Conservation (phyloP, 2,888 invertebrate species). For the Drosophila acutilabella region DNA sequence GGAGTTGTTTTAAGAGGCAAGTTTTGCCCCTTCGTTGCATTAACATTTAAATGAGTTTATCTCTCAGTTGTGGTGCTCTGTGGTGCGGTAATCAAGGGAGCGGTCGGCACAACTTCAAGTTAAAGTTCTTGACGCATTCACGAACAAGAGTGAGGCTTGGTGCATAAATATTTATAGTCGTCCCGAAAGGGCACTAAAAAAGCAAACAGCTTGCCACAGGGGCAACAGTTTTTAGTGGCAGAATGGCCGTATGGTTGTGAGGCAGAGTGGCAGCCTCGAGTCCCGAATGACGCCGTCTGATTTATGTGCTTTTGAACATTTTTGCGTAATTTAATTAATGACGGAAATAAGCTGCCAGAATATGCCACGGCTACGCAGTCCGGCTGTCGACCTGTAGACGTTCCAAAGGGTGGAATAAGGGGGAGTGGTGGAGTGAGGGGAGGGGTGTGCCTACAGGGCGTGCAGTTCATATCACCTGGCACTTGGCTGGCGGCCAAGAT, state of each 20-base stretch:
- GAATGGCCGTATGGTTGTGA: not conserved
- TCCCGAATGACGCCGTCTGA: slow-evolving; percentile 73
- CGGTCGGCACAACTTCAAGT: slow-evolving; percentile 8
- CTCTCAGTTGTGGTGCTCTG: slow-evolving; percentile 37
- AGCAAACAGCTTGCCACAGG: slow-evolving; percentile 40
- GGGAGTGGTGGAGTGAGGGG: not conserved
- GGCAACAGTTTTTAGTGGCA: slow-evolving; percentile 45
- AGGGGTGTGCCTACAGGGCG: slow-evolving; percentile 28
- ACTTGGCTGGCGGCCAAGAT: slow-evolving; percentile 63
- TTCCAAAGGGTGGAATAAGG: not conserved
- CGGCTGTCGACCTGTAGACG: slow-evolving; percentile 27
- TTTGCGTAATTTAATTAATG: slow-evolving; percentile 81
- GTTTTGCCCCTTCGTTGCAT: slow-evolving; percentile 63
- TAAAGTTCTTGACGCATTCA: slow-evolving; percentile 22
- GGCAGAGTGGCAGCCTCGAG: slow-evolving; percentile 11
- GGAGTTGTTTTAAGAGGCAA: slow-evolving; percentile 37
- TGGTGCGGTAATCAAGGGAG: slow-evolving; percentile 14
- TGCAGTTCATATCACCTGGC: slow-evolving; percentile 68
- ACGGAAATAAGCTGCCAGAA: slow-evolving; percentile 72
- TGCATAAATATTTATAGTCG: slow-evolving; percentile 72
- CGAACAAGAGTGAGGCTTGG: slow-evolving; percentile 7
- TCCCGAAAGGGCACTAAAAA: slow-evolving; percentile 71
- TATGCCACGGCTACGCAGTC: slow-evolving; percentile 48
- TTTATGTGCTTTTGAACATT: slow-evolving; percentile 82
- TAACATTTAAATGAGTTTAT: slow-evolving; percentile 82